Conservation (phyloP, 2,888 invertebrate genomes). For the Cactoblastis cactorum region DNA sequence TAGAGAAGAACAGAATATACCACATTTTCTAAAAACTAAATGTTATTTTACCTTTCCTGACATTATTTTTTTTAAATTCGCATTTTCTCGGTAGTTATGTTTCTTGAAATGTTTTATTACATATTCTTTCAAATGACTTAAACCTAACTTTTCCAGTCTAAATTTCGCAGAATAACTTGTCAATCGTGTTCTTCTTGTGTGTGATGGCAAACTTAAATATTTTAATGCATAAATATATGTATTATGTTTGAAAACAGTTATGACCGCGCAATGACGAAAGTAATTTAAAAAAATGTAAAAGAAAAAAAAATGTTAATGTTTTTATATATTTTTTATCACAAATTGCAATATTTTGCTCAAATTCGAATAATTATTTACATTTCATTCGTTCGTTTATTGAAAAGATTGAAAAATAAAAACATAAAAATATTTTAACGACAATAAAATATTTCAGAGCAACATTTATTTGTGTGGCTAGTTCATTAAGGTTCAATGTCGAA, state of each 20-base stretch:
- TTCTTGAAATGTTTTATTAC: constrained; percentile 1
- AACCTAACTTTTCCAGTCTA: not conserved
- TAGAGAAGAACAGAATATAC: not conserved
- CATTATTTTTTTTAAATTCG: not conserved
- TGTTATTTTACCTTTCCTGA: not conserved
- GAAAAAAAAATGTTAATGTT: no score
- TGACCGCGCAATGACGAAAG: no score
- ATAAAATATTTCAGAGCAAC: not conserved
- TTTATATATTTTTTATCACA: no score
- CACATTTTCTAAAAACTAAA: not conserved
- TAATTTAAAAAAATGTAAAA: no score
- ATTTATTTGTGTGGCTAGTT: not conserved
- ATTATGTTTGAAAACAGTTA: no score
- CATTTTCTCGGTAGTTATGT: not conserved
- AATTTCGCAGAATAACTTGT: not conserved
- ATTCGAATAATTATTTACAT: no score
- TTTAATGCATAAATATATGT: no score
- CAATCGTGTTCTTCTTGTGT: not conserved
- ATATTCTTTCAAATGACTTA: not conserved
- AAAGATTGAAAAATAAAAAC: no score
- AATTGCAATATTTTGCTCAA: no score
- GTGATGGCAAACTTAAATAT: not conserved
- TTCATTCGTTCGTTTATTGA: no score
- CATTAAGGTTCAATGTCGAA: not conserved
- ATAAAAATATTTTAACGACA: no score